phyloP scores from a whole-genome alignment of 2,113 vertebrate species.

The Halichoeres trimaculatus region DNA sequence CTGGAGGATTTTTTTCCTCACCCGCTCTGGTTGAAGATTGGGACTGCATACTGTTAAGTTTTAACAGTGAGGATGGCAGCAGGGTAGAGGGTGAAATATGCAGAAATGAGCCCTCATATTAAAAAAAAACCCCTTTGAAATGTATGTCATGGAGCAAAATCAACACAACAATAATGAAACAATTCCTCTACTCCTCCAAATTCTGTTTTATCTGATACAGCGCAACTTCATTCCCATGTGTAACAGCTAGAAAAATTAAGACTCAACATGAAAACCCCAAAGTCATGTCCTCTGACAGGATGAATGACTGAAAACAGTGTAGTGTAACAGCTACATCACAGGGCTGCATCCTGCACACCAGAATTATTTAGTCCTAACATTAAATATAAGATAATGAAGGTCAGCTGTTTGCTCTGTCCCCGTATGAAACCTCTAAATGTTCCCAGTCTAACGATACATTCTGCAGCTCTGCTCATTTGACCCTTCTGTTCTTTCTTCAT shows the following conservation, averaged over 20 bases:
- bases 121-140: too few relatives aligned
- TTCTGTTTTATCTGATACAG: constrained; percentile 12
- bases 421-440: not conserved
- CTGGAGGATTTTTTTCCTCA: too few relatives aligned
- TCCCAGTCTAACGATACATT: not conserved
- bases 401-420: not conserved
- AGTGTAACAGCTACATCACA: constrained; percentile 46
- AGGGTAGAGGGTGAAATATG: not conserved
- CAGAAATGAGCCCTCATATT: too few relatives aligned
- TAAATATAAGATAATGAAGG: constrained; percentile 15
- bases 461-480: not conserved
- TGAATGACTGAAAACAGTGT: constrained; percentile 31
- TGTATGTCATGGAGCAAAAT: too few relatives aligned
- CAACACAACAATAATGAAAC: not conserved
- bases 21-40: too few relatives aligned
- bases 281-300: not conserved
- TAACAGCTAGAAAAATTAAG: constrained; percentile 14
- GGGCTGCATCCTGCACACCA: constrained; percentile 20
- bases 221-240: not conserved
- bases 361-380: constrained; percentile 7
- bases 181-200: not conserved
- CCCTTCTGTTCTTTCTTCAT: not conserved
- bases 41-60: too few relatives aligned
- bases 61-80: not conserved
- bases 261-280: not conserved